Percentiles rank a stretch among this genome's conserved stretches.
These are phyloP conservation scores for zebrafish (Danio rerio) DNA, from an alignment of 2,113 vertebrate species.

Conservation along the genomic window DNA sequence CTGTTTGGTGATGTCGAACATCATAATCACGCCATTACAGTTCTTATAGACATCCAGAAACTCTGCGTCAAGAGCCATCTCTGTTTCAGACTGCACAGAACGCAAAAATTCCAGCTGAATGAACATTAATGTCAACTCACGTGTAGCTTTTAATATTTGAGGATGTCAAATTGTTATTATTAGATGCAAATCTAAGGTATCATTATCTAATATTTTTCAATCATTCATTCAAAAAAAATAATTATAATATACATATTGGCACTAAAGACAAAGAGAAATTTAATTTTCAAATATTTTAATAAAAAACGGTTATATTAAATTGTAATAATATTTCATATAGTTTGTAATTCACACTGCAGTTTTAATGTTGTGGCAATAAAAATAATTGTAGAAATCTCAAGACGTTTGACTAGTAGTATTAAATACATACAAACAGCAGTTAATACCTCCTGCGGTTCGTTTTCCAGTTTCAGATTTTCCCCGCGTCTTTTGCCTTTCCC, in stretches of 20 bases:
- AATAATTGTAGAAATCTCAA: background rate
- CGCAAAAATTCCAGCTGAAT: conserved; percentile 7
- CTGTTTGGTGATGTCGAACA: conserved; percentile 92
- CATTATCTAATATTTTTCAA: too few species aligned
- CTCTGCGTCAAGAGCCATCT: conserved; percentile 87
- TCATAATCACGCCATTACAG: conserved; percentile 88
- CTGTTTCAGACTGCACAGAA: conserved; percentile 75
- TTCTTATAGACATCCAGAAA: conserved; percentile 90
- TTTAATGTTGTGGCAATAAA: background rate
- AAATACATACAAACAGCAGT: background rate
- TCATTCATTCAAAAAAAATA: too few species aligned
- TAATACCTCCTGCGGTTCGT: conserved; percentile 86
- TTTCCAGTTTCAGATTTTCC: conserved; percentile 85
- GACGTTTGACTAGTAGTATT: background rate
- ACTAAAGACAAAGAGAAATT: background rate
- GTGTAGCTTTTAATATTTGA: background rate
- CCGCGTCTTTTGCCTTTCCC: conserved; percentile 86
- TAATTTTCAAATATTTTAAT: background rate
- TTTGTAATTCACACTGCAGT: background rate
- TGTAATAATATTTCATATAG: background rate
- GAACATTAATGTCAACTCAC: background rate
- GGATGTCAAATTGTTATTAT: background rate
- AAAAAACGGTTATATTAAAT: background rate
- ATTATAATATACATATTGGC: too few species aligned
- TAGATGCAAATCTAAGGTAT: too few species aligned